These are phyloP conservation scores for Chaetura pelagica DNA, from an alignment of 2,113 vertebrate species.

Conservation along the genomic window DNA sequence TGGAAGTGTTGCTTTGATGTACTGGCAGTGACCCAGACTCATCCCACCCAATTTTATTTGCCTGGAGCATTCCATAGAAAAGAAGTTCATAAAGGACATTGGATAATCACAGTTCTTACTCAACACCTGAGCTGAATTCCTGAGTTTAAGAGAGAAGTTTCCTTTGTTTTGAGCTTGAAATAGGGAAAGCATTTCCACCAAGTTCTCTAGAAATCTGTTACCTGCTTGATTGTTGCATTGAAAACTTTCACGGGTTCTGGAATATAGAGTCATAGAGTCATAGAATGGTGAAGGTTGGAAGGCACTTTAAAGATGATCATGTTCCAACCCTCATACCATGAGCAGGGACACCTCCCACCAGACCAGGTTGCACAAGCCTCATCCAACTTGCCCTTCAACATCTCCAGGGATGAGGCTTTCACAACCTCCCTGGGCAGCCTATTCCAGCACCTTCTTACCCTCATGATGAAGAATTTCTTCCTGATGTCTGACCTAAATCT, in stretches of 20 bases:
- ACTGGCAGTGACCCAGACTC: background rate
- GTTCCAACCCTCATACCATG: no score
- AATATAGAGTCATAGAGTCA: background rate
- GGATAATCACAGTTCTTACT: background rate
- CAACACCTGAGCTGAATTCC: background rate
- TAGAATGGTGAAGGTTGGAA: no score
- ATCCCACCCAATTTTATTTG: background rate
- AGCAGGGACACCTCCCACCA: no score
- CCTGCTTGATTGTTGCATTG: background rate
- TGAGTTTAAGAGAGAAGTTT: background rate
- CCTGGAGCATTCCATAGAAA: background rate
- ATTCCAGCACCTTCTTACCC: no score
- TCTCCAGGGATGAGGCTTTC: no score
- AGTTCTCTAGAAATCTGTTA: background rate
- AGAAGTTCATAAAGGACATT: background rate
- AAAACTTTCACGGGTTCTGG: background rate
- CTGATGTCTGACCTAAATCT: no score
- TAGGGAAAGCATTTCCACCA: background rate
- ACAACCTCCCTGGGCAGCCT: no score
- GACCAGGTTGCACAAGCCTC: no score
- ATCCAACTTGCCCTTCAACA: no score
- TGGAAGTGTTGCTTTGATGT: background rate
- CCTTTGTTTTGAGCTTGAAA: background rate
- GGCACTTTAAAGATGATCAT: no score
- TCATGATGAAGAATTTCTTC: no score